Base-by-base conservation (phyloP, 2,888 invertebrate genomes). In the Priocnemis perturbator region DNA sequence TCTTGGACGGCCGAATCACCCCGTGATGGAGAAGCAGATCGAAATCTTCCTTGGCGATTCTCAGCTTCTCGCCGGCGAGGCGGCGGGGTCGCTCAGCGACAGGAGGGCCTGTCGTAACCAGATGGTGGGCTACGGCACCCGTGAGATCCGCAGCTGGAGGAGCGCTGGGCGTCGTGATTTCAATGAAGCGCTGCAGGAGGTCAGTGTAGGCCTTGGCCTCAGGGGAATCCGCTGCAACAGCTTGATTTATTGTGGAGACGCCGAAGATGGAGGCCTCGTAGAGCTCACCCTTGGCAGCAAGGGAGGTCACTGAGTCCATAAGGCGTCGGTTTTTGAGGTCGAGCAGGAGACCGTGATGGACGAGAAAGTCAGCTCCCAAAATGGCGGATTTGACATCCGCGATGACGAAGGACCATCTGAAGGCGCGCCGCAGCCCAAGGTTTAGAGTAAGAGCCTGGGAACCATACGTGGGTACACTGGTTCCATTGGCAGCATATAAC, bases 301-400 rank as follows among this genome's bases (percentile, higher is more conserved):
- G 47, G 47, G 15, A 5, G 2, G 47, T 47, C 2, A 47, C 3
- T 15, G 47, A 11, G 47, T 47, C 47, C 3, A 47, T 3, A 3
- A 47, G 47, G 17, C 47, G 17, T 3, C 47, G 47, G 3, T 11
- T 11, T 11, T 47, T 53, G 4, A 53, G 23, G 19, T 53, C 53
- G 3, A 53, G 2, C 3, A 53, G 14, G 21, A 53, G 53, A 14
- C 14, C 20, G 14, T 53, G 19, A 17, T 11, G 19, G 3, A 21
- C 19, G 2, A 53, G 19, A 14, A 53, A 53, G 19, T 53, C 53
- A 11, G n/a, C n/a, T n/a, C n/a, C n/a, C n/a, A n/a, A n/a, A n/a
- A n/a, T n/a, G n/a, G n/a, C n/a, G n/a, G n/a, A 19, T 20, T 53
- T 19, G n/a, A 50, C 50, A 20, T 60, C 60, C 3, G 60, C 60